phyloP scores from a whole-genome alignment of 1,140 invertebrate genomes.

The Pseudomyrmex sp. region DNA sequence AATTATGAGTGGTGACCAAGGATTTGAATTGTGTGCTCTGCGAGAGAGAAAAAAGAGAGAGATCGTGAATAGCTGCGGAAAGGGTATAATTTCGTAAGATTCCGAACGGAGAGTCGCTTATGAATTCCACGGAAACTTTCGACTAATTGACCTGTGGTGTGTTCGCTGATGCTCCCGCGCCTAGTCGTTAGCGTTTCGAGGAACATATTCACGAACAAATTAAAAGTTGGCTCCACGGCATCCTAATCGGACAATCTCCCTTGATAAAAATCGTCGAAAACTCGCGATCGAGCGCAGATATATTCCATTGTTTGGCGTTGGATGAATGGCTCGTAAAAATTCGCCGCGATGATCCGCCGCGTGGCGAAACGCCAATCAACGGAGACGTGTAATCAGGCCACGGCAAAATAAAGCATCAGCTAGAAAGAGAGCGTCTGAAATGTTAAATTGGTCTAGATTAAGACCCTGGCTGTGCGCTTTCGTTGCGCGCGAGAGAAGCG shows the following conservation, averaged over 20 bases:
- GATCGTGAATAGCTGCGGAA: conserved; percentile 17
- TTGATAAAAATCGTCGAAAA: conserved; percentile 50
- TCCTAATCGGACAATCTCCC: conserved; percentile 62
- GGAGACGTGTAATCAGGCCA: conserved; percentile 67
- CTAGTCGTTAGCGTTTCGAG: conserved; percentile 38
- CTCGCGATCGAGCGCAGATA: not conserved
- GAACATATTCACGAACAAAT: conserved; percentile 36
- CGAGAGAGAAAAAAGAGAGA: conserved; percentile 4
- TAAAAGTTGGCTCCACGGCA: conserved; percentile 44
- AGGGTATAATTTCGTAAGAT: conserved; percentile 47
- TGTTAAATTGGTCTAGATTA: conserved; percentile 81
- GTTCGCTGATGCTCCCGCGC: conserved; percentile 45
- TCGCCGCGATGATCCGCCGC: conserved; percentile 43
- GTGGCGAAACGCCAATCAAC: conserved; percentile 77
- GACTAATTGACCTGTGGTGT: conserved; percentile 59
- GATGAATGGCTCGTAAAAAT: conserved; percentile 62
- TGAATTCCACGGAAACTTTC: conserved; percentile 51
- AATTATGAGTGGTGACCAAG: conserved; percentile 61
- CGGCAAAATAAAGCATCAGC: conserved; percentile 57
- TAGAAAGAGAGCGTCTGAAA: conserved; percentile 74
- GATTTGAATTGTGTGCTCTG: conserved; percentile 53
- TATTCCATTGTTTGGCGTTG: not conserved
- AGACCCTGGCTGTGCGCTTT: conserved; percentile 59
- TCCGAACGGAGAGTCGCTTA: conserved; percentile 46
- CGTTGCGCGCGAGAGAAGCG: conserved; percentile 56